These are phyloP conservation scores for Cheilosia vulpina DNA, from an alignment of 2,888 invertebrate genomes.

Conservation along the genomic window DNA sequence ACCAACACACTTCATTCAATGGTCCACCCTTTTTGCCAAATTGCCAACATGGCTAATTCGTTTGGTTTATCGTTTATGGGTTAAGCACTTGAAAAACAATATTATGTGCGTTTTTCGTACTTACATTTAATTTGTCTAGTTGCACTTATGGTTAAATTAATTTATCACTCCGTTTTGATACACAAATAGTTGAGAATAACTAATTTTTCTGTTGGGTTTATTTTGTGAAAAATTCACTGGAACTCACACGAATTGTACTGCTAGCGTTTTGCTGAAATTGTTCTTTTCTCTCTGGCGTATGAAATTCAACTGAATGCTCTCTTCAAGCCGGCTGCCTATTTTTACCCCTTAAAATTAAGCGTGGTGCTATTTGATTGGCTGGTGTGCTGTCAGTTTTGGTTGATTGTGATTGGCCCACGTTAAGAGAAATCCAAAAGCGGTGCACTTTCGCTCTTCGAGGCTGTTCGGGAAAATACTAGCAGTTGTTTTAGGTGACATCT, in stretches of 20 bases:
- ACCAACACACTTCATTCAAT: neutral
- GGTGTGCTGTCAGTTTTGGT: constrained; percentile 76
- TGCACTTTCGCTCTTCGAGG: constrained; percentile 63
- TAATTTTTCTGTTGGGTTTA: constrained; percentile 57
- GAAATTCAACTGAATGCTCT: constrained; percentile 80
- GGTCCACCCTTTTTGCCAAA: constrained; percentile 13
- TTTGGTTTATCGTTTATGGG: neutral
- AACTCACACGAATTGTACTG: constrained; percentile 63
- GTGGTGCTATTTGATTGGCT: constrained; percentile 79
- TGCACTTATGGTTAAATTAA: constrained; percentile 24
- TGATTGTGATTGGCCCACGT: constrained; percentile 80
- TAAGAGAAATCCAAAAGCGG: constrained; percentile 49
- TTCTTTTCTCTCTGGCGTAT: constrained; percentile 79
- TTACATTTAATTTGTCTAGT: constrained; percentile 41
- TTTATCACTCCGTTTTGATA: constrained; percentile 34
- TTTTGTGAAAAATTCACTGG: constrained; percentile 56
- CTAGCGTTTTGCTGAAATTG: constrained; percentile 21
- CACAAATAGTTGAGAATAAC: constrained; percentile 54
- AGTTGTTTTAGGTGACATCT: constrained; percentile 29
- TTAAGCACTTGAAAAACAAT: constrained; percentile 14
- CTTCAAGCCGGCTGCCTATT: constrained; percentile 79
- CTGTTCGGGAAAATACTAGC: constrained; percentile 15
- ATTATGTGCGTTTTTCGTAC: constrained; percentile 23
- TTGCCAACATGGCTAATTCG: constrained; percentile 45
- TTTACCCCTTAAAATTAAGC: constrained; percentile 79